Evolutionary conservation across 2,113 vertebrate species (phyloP).

Genomic region (Heliornis fulica): DNA sequence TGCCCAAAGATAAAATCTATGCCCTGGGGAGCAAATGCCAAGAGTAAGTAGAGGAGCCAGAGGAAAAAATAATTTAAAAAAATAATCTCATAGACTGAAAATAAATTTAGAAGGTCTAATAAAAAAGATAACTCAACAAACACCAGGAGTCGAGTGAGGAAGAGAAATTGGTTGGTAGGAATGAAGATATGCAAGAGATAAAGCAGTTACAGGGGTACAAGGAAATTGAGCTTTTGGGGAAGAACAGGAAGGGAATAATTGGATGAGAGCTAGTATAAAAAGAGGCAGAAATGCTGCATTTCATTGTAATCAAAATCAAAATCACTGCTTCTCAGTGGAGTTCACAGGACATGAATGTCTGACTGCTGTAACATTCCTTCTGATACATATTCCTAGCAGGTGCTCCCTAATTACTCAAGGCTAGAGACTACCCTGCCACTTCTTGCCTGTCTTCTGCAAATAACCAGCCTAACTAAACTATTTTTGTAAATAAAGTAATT

Average conservation of each 20-base stretch:
- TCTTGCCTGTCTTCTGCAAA: neutral
- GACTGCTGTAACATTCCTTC: neutral
- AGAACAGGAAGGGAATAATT: neutral
- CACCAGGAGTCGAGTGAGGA: neutral
- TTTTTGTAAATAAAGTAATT: neutral
- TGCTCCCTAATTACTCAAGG: neutral
- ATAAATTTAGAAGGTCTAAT: neutral
- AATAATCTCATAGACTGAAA: neutral
- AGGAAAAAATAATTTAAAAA: too few species aligned
- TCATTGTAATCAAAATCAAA: neutral
- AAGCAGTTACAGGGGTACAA: neutral
- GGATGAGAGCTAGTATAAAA: neutral
- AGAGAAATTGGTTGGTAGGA: neutral
- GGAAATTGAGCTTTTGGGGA: neutral
- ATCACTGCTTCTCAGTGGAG: neutral
- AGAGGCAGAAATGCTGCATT: neutral
- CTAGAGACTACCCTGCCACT: neutral
- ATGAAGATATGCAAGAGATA: neutral
- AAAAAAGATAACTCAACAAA: neutral
- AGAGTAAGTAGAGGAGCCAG: neutral
- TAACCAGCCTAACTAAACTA: neutral
- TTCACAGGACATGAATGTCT: neutral
- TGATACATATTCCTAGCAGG: neutral
- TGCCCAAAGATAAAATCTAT: neutral
- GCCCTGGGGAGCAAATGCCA: neutral